Evolutionary conservation across 2,113 vertebrate species (phyloP), one percentile per base, ranked within the genome.

Genomic region (Montifringilla adamsi): DNA sequence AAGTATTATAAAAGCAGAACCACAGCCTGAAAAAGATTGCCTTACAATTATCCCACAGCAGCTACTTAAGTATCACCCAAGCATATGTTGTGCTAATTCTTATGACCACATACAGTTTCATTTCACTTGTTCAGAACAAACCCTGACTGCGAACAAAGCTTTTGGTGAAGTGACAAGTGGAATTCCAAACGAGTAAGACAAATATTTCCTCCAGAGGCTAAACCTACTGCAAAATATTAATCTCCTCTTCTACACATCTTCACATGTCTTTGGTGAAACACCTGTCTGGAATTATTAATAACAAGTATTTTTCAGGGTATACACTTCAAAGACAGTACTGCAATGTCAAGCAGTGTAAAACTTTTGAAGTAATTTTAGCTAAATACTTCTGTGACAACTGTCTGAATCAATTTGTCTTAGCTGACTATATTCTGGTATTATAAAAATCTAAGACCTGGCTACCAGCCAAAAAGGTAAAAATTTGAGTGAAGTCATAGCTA

Each of bases 381-480:
- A 98, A 98, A 98, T 98, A 97, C 97, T 97, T 98, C 95, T 97
- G 96, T 98, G 98, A 98, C 98, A 98, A 98, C 96, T 97, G 97
- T 98, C 97, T 82, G 95, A 97, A 96, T 97, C 97, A 95, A 98
- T 98, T 98, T 98, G 97, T 97, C 97, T 98, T 98, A 96, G 97
- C 92, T 94, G 96, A 97, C 93, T 96, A 58, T 95, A 81, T 96
- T 95, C 84, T 87, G 83, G 63, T 95, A 87, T 95, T 95, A 93
- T 87, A 87, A 94, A 95, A 98, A 95, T 82, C 86, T 94, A 72
- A 84, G 66, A 93, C 64, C 64, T 94, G 93, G 94, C 96, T 96
- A 95, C 93, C 94, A 97, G 89, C 95, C 95, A 96, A 95, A 95
- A 96, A 95, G 66, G 86, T 94, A 94, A 96, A 97, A 95, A 94